Evolutionary conservation across 1,140 invertebrate genomes (phyloP).

Genomic region (Notospermus geniculatus): DNA sequence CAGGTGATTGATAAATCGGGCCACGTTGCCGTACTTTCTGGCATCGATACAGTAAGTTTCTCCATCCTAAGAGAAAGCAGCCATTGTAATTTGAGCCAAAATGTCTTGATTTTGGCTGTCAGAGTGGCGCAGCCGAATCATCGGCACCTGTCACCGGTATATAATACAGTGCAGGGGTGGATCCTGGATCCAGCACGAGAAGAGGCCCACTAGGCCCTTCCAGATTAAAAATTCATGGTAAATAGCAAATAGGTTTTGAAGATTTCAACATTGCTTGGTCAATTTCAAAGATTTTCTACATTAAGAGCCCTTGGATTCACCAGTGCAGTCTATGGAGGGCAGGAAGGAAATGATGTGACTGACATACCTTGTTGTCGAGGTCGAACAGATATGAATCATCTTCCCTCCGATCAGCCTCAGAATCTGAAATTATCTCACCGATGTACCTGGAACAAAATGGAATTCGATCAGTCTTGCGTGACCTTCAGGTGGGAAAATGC

Average conservation of each 20-base stretch:
- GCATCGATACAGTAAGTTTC: slow-evolving; percentile 71
- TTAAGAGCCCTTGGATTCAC: neutral
- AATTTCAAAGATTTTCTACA: too few relatives aligned
- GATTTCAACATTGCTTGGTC: too few relatives aligned
- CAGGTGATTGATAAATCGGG: slow-evolving; percentile 92
- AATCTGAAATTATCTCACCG: slow-evolving; percentile 82
- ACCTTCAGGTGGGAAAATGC: too few relatives aligned
- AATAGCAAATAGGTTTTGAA: too few relatives aligned
- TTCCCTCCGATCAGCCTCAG: slow-evolving; percentile 77
- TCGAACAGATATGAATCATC: slow-evolving; percentile 92
- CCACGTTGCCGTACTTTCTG: slow-evolving; percentile 82
- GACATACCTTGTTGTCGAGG: slow-evolving; percentile 72
- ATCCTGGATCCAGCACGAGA: too few relatives aligned
- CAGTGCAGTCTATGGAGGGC: slow-evolving; percentile 78
- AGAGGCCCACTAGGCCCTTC: too few relatives aligned
- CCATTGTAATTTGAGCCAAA: neutral
- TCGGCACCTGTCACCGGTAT: too few relatives aligned
- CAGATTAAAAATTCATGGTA: too few relatives aligned
- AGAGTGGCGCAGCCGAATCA: too few relatives aligned
- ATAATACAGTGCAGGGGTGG: too few relatives aligned
- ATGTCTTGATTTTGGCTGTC: too few relatives aligned
- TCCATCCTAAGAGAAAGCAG: slow-evolving; percentile 42
- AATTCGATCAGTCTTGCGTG: slow-evolving; percentile 70
- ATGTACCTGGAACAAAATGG: slow-evolving; percentile 68
- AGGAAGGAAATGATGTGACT: slow-evolving; percentile 86